Evolutionary conservation across 2,113 vertebrate genomes (phyloP), one percentile per base, ranked within the genome.

Genomic region (Spilogale gracilis): DNA sequence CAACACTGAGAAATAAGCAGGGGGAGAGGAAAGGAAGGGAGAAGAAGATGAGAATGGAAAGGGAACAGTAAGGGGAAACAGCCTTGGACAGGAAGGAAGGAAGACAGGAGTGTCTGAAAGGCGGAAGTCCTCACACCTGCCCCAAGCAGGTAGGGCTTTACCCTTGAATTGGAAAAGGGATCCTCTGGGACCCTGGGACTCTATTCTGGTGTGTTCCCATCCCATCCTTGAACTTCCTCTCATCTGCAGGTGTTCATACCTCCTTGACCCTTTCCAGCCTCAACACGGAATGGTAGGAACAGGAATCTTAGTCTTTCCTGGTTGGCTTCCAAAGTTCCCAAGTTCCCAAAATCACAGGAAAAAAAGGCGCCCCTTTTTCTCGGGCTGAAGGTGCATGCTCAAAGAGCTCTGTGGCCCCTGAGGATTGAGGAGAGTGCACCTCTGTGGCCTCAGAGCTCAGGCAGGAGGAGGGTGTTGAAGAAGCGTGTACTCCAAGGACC

Each of bases 401-500:
- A 17, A 5, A 32, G 17, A 80, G 21, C 45, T 74, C 38, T 60
- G 45, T 17, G 65, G 7, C 38, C 32, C 27, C 17, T 54, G 9
- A 11, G 32, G 20, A 30, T 25, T 13, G 54, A 43, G 27, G 81
- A 23, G 11, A 17, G 17, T 32, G 50, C 48, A 7, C 2, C 17
- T 25, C 56, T 65, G 17, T 65, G 50, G 38, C 27, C 3, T 58
- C 32, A 12, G n/a, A 58, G 25, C 11, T 45, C 20, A 76, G 69
- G 21, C 8, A 17, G 12, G 12, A 52, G 20, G 21, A 54, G 48
- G 9, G 5, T 54, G 0, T 0, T 6, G 3, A n/a, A 43, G 16
- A n/a, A 61, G 7, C 13, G 13, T 67, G 17, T 50, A 21, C 11
- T 67, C 32, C 8, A 25, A 50, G 69, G 56, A 45, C 9, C 32